Evolutionary conservation across 1,140 invertebrate genomes (phyloP), one percentile per base, ranked within the genome.

Genomic region (Drosophila sturtevanti): DNA sequence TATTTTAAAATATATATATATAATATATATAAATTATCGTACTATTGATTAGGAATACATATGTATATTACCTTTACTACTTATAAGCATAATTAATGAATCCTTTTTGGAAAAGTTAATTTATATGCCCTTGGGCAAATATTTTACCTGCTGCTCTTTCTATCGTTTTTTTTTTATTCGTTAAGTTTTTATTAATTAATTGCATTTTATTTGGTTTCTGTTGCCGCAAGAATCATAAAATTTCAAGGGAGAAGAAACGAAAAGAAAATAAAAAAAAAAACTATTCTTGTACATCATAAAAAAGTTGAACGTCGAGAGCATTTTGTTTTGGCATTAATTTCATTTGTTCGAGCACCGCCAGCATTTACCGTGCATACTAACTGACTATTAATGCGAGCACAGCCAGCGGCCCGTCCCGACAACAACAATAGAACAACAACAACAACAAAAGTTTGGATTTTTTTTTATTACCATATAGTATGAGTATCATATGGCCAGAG

Each of bases 281-380:
- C 71, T 75, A 75, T 84, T 70, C n/a, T 70, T 52, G 61, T 65
- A 65, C 80, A 79, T 65, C 60, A 70, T 82, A 75, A 64, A 67
- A 65, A 81, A 78, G 58, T 79, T 82, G 9, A 56, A 63, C 63
- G 48, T 52, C 24, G 62, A 44, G 63, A 55, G 24, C 65, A 68
- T 55, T 75, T 71, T 73, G 38, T 73, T 77, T 69, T 51, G 67
- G 58, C 60, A 62, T 62, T 71, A 63, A 72, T 72, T 76, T 76
- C 54, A 68, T 68, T 52, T 63, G 27, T 37, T 41, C 21, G 54
- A 44, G 69, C 54, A 54, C 63, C 54, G 69, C 59, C 54, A 72
- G 60, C 68, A 77, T 81, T 67, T 80, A 80, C 81, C 60, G 65
- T 76, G 81, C 65, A 82, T 82, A 82, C 81, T 85, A 85, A 82